Evolutionary conservation across 2,888 invertebrate species (phyloP).

Genomic region (Ctena decussata): DNA sequence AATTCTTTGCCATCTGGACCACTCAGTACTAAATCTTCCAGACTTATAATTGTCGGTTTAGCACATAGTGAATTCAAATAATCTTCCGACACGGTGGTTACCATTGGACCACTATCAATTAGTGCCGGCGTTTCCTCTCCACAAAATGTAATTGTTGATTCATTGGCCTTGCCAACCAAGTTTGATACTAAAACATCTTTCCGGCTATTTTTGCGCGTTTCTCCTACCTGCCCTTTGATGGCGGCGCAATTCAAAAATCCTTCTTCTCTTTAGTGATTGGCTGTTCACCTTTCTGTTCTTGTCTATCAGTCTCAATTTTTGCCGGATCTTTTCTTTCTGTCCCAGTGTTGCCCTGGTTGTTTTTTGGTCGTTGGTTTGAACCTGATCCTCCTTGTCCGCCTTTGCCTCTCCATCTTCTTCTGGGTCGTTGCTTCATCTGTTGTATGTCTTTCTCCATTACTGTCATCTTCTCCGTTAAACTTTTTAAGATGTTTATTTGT

Average conservation of each 20-base stretch:
- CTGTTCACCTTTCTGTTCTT: neutral
- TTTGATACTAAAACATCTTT: too few relatives aligned
- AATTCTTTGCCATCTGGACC: neutral
- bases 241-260: neutral
- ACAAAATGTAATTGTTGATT: constrained; percentile 1
- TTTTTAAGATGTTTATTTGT: neutral
- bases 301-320: neutral
- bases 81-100: neutral
- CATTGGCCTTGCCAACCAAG: too few relatives aligned
- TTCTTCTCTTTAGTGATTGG: neutral
- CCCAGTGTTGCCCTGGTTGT: neutral
- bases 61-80: neutral
- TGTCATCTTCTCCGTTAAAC: neutral
- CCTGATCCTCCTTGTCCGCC: neutral
- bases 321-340: neutral
- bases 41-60: neutral
- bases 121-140: neutral
- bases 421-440: neutral
- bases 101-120: neutral
- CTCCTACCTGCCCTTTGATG: neutral
- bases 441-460: neutral
- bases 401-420: neutral
- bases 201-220: too few relatives aligned
- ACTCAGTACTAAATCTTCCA: neutral
- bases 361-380: neutral